Base-by-base conservation (phyloP, 2,113 vertebrate genomes). In the Sorex fumeus region DNA sequence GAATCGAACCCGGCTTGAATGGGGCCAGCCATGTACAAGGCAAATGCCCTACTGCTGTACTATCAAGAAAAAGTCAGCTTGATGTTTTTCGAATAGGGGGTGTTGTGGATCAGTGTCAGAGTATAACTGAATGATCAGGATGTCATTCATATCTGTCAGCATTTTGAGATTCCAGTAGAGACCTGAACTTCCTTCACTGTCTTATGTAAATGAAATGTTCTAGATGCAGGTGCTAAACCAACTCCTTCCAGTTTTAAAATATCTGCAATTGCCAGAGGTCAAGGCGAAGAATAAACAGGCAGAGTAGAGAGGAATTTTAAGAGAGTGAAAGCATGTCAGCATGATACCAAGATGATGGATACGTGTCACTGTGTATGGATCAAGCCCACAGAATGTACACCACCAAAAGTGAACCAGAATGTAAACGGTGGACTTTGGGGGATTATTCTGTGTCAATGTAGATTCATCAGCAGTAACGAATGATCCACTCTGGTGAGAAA, bases 71-170 rank as follows among this genome's bases (percentile, higher is more conserved):
- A 82, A 77, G 80, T 23, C 15, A 1, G 60, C 8, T 27, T 28
- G 81, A 43, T 72, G 62, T 89, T 87, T 76, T 86, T 43, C 25
- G n/a, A 32, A 36, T 11, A 4, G 11, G 28, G 67, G 8, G 40
- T 85, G 47, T 78, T 85, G 53, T 36, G 74, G 34, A 50, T 85
- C 64, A 83, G 45, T 4, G 72, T 94, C 47, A 23, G 13, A 8
- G 28, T 3, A 66, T 86, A 15, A 45, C 50, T 90, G 80, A 80
- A 28, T 25, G 18, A 11, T 53, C 43, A 23, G 34, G 32, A 92
- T 30, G 74, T 77, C 87, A 36, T 18, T 57, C 84, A 8, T 0
- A 87, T 11, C 67, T 27, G 32, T 23, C 62, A 25, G n/a, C 40
- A 50, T 7, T 50, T 83, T 6, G 4, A 71, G 50, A 30, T 7